These are phyloP conservation scores for Calcarius lapponicus DNA, from an alignment of 2,797 vertebrate species.

Conservation along the genomic window DNA sequence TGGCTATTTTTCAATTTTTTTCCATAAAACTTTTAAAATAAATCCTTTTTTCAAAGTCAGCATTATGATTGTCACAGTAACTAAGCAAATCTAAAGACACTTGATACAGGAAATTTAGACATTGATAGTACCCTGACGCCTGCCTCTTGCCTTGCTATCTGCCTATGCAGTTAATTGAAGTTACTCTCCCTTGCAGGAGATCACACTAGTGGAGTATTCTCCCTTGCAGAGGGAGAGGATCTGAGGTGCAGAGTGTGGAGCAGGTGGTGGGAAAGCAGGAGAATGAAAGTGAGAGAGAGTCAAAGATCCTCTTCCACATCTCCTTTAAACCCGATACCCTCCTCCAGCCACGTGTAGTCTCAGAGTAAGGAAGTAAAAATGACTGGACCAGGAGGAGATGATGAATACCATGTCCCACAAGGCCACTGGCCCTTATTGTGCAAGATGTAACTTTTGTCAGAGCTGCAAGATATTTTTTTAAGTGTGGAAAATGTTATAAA, in stretches of 20 bases:
- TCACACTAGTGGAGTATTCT: rapidly evolving
- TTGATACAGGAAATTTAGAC: neutral
- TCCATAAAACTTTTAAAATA: neutral
- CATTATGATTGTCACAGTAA: neutral
- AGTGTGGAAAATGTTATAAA: neutral
- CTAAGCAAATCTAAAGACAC: neutral
- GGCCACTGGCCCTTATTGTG: neutral
- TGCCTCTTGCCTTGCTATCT: neutral
- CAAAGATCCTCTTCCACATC: neutral
- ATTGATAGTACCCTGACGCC: rapidly evolving
- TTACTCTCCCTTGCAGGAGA: neutral
- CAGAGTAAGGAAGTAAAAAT: neutral
- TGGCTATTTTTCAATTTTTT: neutral
- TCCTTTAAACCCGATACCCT: neutral
- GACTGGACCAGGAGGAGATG: rapidly evolving
- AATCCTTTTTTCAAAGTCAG: neutral
- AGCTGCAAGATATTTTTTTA: neutral
- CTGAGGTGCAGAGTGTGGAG: neutral
- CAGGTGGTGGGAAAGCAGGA: neutral
- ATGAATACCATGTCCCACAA: neutral
- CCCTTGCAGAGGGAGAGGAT: neutral
- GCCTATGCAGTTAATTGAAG: neutral
- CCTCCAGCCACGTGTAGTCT: rapidly evolving
- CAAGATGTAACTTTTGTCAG: neutral
- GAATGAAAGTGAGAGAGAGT: neutral